Evolutionary conservation across 2,113 vertebrate species (phyloP), one percentile per base, ranked within the genome.

Genomic region (Phylloscopus trochiloides): DNA sequence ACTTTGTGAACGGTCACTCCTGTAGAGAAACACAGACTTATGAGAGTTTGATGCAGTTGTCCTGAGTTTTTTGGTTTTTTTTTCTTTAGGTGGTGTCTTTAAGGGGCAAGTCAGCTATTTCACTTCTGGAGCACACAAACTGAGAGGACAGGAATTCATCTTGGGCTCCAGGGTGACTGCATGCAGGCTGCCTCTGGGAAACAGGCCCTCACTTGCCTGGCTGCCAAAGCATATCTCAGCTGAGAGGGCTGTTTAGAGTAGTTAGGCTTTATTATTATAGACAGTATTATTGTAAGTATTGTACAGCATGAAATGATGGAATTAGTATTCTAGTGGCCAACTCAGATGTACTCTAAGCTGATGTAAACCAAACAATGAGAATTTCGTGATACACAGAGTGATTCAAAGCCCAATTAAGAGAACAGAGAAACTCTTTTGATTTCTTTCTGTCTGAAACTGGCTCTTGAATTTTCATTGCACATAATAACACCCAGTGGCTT

Each of bases 1-100:
- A 4, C 32, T 66, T 48, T 32, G 28, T 36, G 19, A 78, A 13
- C 0, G 0, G 10, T 32, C 36, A 17, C 34, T 81, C 31, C n/a
- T 21, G 26, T 7, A 16, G 10, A 61, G 32, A 16, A 67, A 10
- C 10, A 21, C 42, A 85, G 38, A 31, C 3, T 34, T 70, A 50
- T 17, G 1, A 0, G 13, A 5, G 3, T 28, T 73, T 47, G 16
- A 54, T 34, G 17, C 25, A 48, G 14, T 13, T 52, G 21, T 57
- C 25, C 25, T 36, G 15, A 68, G 4, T 47, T 47, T 38, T 55
- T 18, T 6, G 34, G 34, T 15, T 19, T 55, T 47, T 42, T 18
- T 6, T 15, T 19, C 21, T 52, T 54, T 28, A 75, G 32, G 13
- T 15, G 43, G 7, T 45, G 31, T 52, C 58, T 70, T 1, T 42